These are phyloP conservation scores for Perithous albicinctus DNA, from an alignment of 2,888 invertebrate genomes.

Conservation along the genomic window DNA sequence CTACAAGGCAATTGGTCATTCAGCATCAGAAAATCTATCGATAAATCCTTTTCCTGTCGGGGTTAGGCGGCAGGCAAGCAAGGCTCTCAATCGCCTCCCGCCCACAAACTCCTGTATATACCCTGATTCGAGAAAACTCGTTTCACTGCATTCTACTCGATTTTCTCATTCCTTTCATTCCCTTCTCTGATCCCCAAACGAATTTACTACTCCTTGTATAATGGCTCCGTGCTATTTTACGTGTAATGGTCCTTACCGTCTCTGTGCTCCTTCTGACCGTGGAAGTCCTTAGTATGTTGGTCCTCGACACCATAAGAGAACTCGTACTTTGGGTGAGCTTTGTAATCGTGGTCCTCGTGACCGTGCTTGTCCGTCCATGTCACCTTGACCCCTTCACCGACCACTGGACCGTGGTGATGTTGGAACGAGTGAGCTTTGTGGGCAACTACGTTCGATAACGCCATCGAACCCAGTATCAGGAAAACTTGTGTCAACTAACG, in stretches of 20 bases:
- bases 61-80: not conserved
- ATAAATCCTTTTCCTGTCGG: slow-evolving; percentile 20
- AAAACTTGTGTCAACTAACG: slow-evolving; percentile 3
- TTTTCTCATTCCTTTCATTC: not conserved
- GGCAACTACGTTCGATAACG: slow-evolving; percentile 31
- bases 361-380: slow-evolving; percentile 68
- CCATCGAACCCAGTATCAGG: not conserved
- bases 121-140: slow-evolving; percentile 5
- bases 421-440: slow-evolving; percentile 70
- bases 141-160: not conserved
- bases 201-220: not conserved
- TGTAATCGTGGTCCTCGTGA: slow-evolving; percentile 69
- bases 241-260: slow-evolving; percentile 47
- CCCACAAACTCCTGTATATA: too few relatives aligned
- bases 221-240: not conserved
- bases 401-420: slow-evolving; percentile 65
- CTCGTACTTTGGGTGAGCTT: slow-evolving; percentile 70
- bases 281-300: slow-evolving; percentile 67
- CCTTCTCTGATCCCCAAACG: not conserved
- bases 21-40: slow-evolving; percentile 22
- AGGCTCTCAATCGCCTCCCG: not conserved
- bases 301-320: slow-evolving; percentile 68
- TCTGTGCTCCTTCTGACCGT: slow-evolving; percentile 63
- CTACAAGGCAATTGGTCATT: slow-evolving; percentile 44
- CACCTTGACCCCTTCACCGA: slow-evolving; percentile 64